phyloP scores from a whole-genome alignment of 2,113 vertebrate species.

The Thermophis baileyi region DNA sequence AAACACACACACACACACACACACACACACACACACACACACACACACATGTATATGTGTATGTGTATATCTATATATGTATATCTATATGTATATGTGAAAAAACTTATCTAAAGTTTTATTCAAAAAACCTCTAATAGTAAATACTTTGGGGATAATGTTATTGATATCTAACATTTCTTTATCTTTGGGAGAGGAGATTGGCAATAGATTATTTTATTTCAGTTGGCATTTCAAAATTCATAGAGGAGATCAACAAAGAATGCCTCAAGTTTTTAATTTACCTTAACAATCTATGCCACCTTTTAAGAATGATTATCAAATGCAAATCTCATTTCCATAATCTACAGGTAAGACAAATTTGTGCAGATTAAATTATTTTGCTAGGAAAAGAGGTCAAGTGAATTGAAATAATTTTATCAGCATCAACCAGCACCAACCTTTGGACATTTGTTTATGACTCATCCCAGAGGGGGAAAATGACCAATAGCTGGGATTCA shows the following conservation, averaged over 20 bases:
- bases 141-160: background rate
- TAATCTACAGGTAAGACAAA: background rate
- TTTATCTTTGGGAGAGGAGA: background rate
- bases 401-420: background rate
- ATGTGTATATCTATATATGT: too few relatives aligned
- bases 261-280: conserved; percentile 4
- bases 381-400: background rate
- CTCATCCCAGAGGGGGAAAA: background rate
- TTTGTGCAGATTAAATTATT: background rate
- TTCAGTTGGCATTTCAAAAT: background rate
- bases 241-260: background rate
- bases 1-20: too few relatives aligned
- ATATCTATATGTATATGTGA: background rate
- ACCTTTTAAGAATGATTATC: conserved; percentile 1
- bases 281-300: background rate
- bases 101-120: background rate
- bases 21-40: too few relatives aligned
- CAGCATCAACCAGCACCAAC: background rate
- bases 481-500: background rate
- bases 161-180: background rate
- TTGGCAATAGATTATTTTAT: background rate
- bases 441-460: background rate
- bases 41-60: too few relatives aligned
- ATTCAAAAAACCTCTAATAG: background rate
- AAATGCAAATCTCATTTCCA: background rate